phyloP scores from a whole-genome alignment of 2,888 invertebrate genomes.

The Eristalis arbustorum region DNA sequence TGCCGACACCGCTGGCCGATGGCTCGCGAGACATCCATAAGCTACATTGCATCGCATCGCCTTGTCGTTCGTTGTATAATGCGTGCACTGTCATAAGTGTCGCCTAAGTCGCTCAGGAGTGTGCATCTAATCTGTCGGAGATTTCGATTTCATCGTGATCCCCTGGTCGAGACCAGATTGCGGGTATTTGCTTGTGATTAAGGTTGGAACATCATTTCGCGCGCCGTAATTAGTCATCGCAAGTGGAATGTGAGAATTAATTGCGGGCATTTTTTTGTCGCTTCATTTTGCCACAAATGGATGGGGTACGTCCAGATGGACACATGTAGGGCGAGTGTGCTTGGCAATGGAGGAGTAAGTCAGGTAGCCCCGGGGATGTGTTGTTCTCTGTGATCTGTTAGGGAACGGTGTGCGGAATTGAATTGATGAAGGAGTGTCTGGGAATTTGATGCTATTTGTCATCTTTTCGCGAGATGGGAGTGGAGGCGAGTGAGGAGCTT shows the following conservation, averaged over 20 bases:
- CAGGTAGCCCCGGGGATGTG: neutral
- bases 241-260: neutral
- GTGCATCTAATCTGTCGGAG: neutral
- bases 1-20: constrained; percentile 27
- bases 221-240: neutral
- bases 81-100: neutral
- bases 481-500: neutral
- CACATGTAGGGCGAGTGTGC: neutral
- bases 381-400: neutral
- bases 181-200: neutral
- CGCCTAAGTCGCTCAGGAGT: neutral
- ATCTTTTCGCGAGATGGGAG: neutral
- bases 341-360: neutral
- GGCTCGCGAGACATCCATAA: neutral
- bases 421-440: neutral
- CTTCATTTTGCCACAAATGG: neutral
- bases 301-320: neutral
- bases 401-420: neutral
- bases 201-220: neutral
- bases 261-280: neutral
- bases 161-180: too few relatives aligned
- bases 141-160: neutral
- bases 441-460: neutral
- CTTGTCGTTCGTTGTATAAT: neutral
- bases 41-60: neutral